Percentiles rank a stretch among this genome's conserved stretches.
These are phyloP conservation scores for Esox masquinongy DNA, from an alignment of 2,797 vertebrate genomes.

Conservation along the genomic window DNA sequence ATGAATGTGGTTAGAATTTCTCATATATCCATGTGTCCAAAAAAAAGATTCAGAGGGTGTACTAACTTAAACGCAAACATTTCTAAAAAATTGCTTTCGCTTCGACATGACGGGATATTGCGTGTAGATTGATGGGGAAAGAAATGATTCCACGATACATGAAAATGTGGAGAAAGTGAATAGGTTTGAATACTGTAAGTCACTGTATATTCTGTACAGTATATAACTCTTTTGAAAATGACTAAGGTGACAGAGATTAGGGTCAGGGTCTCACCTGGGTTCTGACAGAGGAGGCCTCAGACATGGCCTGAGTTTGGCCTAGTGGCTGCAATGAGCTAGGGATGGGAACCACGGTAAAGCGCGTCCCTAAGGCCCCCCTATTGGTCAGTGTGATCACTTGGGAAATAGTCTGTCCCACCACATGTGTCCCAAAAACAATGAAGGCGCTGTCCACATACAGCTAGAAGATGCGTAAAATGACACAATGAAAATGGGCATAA, in stretches of 20 bases:
- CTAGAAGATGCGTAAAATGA: conserved; percentile 67
- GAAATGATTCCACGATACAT: too few species aligned
- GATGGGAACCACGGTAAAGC: conserved; percentile 73
- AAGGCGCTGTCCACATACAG: conserved; percentile 83
- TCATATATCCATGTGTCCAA: too few species aligned
- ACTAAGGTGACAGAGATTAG: too few species aligned
- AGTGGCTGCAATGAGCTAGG: conserved; percentile 41
- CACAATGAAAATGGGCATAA: conserved; percentile 18
- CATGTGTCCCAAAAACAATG: conserved; percentile 85
- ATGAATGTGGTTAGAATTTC: too few species aligned
- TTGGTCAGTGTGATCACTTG: conserved; percentile 85
- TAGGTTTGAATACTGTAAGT: too few species aligned
- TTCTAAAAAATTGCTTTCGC: too few species aligned
- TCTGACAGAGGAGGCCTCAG: conserved; percentile 35
- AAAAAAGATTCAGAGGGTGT: too few species aligned
- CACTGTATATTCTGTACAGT: background rate
- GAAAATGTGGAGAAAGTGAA: too few species aligned
- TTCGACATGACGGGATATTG: too few species aligned
- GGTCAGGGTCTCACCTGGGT: conserved; percentile 13
- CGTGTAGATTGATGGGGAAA: too few species aligned
- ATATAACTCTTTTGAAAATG: background rate
- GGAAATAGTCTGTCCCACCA: conserved; percentile 86
- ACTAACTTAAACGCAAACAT: too few species aligned
- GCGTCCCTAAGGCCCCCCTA: conserved; percentile 81
- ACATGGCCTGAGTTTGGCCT: conserved; percentile 43